phyloP scores from a whole-genome alignment of 53 echinoderm and acorn worm species.

The Apostichopus leukothele region DNA sequence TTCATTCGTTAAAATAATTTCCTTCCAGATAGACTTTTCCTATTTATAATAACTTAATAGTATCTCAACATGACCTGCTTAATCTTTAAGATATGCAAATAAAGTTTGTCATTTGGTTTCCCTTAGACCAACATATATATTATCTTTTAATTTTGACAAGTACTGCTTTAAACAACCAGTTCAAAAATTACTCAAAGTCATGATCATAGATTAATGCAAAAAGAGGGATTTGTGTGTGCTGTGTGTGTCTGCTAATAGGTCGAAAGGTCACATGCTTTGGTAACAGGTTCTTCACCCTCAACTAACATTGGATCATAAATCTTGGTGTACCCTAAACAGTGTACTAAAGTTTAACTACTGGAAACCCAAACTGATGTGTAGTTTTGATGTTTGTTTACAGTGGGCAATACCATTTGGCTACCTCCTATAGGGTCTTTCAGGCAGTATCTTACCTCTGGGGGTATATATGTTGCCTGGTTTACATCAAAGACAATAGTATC shows the following conservation, averaged over 20 bases:
- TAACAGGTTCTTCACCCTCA: slow-evolving; percentile 36
- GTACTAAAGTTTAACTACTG: slow-evolving; percentile 38
- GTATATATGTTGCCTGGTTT: not conserved
- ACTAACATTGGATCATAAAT: slow-evolving; percentile 19
- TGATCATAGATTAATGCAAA: no score
- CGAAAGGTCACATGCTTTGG: slow-evolving; percentile 32
- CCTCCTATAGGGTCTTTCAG: not conserved
- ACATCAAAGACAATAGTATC: slow-evolving; percentile 2
- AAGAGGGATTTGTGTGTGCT: not conserved
- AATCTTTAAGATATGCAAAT: no score
- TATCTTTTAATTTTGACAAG: no score
- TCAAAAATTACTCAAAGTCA: no score
- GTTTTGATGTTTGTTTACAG: slow-evolving; percentile 26
- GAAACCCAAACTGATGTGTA: slow-evolving; percentile 14
- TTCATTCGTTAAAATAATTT: no score
- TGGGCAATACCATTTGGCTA: not conserved
- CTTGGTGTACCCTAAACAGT: slow-evolving; percentile 17
- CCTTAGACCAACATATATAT: no score
- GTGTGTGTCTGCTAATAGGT: not conserved
- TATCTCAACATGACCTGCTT: no score
- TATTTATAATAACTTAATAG: no score
- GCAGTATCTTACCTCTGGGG: not conserved
- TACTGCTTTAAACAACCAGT: no score
- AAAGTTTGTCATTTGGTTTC: no score
- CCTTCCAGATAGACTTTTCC: no score